Evolutionary conservation across 2,113 vertebrate genomes (phyloP).

Genomic region (Salvelinus alpinus): DNA sequence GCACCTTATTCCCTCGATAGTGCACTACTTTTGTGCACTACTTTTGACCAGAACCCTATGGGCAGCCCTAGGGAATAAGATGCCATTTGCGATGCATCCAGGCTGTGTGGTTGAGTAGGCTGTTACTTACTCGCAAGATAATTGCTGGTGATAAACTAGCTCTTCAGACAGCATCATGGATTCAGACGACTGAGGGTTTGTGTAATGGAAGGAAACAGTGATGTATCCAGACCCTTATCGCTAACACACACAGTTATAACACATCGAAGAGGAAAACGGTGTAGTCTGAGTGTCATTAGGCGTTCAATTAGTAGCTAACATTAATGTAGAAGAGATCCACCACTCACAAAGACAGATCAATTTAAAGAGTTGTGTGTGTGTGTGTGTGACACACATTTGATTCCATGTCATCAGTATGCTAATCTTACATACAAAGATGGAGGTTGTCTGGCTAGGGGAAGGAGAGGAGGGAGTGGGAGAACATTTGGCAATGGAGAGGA

Average conservation of each 20-base stretch:
- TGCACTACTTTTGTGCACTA: background rate
- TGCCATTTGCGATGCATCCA: too few species aligned
- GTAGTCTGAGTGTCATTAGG: constrained; percentile 49
- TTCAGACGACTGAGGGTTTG: constrained; percentile 40
- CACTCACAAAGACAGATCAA: constrained; percentile 63
- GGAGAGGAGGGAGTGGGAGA: too few species aligned
- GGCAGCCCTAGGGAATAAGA: background rate
- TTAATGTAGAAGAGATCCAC: constrained; percentile 37
- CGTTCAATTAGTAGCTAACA: constrained; percentile 47
- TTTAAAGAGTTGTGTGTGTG: constrained; percentile 53
- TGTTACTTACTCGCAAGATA: constrained; percentile 47
- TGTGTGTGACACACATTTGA: background rate
- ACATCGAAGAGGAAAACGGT: constrained; percentile 43
- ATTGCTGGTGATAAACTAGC: constrained; percentile 64
- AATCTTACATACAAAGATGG: background rate
- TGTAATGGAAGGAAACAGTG: constrained; percentile 55
- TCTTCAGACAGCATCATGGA: constrained; percentile 54
- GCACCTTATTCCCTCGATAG: too few species aligned
- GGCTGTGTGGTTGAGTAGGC: background rate
- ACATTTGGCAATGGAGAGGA: background rate
- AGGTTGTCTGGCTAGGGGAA: background rate
- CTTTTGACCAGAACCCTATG: too few species aligned
- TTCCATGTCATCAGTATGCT: background rate
- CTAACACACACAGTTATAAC: constrained; percentile 44
- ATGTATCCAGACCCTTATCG: constrained; percentile 61